Base-by-base conservation (phyloP, 2,113 vertebrate species). In the Apus apus region DNA sequence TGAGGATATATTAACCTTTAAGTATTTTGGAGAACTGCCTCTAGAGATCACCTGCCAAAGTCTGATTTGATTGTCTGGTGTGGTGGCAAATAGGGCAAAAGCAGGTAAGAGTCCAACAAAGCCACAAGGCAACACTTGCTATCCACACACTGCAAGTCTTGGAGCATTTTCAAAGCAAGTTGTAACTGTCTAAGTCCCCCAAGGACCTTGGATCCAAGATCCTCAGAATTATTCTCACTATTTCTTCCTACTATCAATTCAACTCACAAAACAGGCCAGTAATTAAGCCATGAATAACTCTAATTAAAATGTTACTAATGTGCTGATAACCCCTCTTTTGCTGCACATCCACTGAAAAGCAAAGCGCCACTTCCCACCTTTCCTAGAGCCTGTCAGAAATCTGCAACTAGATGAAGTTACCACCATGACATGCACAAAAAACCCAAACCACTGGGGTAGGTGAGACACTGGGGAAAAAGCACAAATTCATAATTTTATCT, bases 1-100 rank as follows among this genome's bases (percentile, higher is more conserved):
- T 87, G 86, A 91, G 96, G 79, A 88, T 90, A 13, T 76, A 81
- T 96, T 93, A 94, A 96, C 95, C 90, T 97, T 96, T 95, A 68
- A 92, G 30, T 65, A 22, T 79, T 85, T 91, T 96, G 84, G 88
- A 96, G 70, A 78, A 86, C 46, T 2, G 40, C 65, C 93, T 79
- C 80, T 53, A 65, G 80, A 90, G 80, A 38, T 72, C 76, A 87
- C 70, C 84, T 96, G 92, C 93, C 90, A 72, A 70, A 89, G 61
- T 50, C 83, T 18, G 92, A 92, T 94, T 90, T 57, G 82, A 84
- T 78, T 92, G 83, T 87, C 71, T 95, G 86, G 46, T 62, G 22
- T 43, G 50, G 57, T 75, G 77, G 73, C 92, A 93, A 66, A 40
- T 11, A 51, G 50, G 72, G 71, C 29, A 22, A 78, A 36, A 40